Evolutionary conservation across 2,888 invertebrate species (phyloP).

Genomic region (Drosophila quasianomalipes): DNA sequence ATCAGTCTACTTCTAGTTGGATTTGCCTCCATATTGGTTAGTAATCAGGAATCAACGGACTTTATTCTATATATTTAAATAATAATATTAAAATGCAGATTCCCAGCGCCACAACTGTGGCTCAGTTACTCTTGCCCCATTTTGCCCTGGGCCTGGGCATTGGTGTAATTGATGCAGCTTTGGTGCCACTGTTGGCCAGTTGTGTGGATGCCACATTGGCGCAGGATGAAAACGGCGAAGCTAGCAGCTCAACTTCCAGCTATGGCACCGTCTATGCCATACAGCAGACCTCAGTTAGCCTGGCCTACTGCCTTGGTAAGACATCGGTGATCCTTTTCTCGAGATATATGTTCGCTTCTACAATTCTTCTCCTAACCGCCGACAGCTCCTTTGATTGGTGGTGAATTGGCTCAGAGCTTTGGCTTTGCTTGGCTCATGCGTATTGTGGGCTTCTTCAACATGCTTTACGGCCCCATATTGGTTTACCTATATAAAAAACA

Average conservation of each 20-base stretch:
- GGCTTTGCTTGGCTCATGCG: slow-evolving; percentile 92
- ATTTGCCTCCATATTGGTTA: slow-evolving; percentile 88
- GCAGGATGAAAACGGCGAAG: slow-evolving; percentile 69
- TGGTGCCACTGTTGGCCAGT: slow-evolving; percentile 91
- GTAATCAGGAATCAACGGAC: slow-evolving; percentile 64
- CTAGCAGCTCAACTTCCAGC: slow-evolving; percentile 85
- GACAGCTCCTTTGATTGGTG: slow-evolving; percentile 91
- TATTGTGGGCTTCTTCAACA: slow-evolving; percentile 89
- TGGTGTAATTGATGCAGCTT: slow-evolving; percentile 92
- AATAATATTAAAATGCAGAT: slow-evolving; percentile 85
- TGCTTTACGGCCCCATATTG: slow-evolving; percentile 89
- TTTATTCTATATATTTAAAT: too few species aligned
- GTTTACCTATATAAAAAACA: slow-evolving; percentile 83
- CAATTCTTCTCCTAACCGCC: background rate
- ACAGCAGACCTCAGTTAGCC: slow-evolving; percentile 92
- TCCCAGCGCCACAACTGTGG: slow-evolving; percentile 88
- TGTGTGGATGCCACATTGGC: slow-evolving; percentile 88
- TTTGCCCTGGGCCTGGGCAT: slow-evolving; percentile 92
- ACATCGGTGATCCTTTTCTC: accelerated
- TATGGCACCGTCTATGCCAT: slow-evolving; percentile 94
- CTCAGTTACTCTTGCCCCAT: slow-evolving; percentile 90
- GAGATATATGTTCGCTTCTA: too few species aligned
- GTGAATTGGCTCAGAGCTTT: slow-evolving; percentile 89
- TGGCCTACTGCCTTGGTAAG: slow-evolving; percentile 91
- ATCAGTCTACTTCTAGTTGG: slow-evolving; percentile 89